Percentiles rank a stretch among this genome's conserved stretches.
These are phyloP conservation scores for Drosophila heteroneura DNA, from an alignment of 2,888 invertebrate species.

Conservation along the genomic window DNA sequence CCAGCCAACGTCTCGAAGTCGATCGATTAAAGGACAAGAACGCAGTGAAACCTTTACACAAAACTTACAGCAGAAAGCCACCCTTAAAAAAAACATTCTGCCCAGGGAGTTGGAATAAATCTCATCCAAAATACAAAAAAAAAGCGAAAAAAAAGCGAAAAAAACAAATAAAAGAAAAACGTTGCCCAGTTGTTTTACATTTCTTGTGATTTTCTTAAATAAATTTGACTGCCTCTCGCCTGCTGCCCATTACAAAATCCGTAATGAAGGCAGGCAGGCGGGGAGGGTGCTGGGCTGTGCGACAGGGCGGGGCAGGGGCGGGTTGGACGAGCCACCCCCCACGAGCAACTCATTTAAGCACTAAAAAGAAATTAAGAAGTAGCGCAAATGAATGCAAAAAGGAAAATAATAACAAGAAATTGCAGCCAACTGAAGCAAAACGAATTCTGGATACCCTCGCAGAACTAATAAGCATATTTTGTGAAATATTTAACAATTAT, in stretches of 20 bases:
- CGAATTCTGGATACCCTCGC: neutral
- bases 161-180: conserved; percentile 52
- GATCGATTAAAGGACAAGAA: conserved; percentile 56
- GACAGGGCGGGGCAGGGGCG: neutral
- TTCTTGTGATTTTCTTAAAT: conserved; percentile 79
- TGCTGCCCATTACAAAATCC: conserved; percentile 31
- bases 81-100: conserved; percentile 56
- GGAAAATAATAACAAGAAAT: conserved; percentile 45
- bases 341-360: conserved; percentile 72
- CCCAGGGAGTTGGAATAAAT: conserved; percentile 22
- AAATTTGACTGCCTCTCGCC: conserved; percentile 64
- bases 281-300: neutral
- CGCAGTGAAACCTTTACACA: conserved; percentile 44
- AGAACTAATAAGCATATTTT: neutral
- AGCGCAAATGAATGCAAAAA: conserved; percentile 73
- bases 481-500: neutral
- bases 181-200: conserved; percentile 76
- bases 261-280: neutral
- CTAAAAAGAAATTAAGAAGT: conserved; percentile 81
- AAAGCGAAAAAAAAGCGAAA: conserved; percentile 32
- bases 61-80: conserved; percentile 51
- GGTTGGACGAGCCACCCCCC: conserved; percentile 33
- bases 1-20: conserved; percentile 17
- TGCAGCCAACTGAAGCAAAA: neutral
- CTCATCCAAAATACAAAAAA: conserved; percentile 17